A percentile compares a stretch with the other conserved stretches of the same genome.
phyloP scores from a whole-genome alignment of 2,888 invertebrate genomes.

The Chaitophorus viminalis region DNA sequence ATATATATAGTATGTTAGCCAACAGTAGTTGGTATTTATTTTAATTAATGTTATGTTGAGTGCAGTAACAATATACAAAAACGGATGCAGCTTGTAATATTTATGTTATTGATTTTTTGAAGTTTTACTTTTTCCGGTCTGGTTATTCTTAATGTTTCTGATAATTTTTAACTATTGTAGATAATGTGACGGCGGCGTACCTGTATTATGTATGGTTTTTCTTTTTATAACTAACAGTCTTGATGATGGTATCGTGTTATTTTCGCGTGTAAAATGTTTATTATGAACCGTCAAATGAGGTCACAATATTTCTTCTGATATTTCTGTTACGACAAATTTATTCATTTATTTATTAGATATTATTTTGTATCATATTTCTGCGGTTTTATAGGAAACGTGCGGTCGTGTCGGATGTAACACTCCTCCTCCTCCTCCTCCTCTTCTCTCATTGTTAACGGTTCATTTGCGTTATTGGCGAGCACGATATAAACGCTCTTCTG shows the following conservation, averaged over 20 bases:
- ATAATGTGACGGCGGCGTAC: background rate
- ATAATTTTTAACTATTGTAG: background rate
- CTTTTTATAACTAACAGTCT: background rate
- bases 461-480: constrained; percentile 3
- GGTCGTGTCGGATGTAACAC: background rate
- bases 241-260: background rate
- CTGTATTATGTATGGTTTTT: background rate
- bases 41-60: background rate
- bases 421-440: background rate
- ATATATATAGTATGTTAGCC: background rate
- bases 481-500: background rate
- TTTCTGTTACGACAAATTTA: background rate
- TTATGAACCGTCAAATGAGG: background rate
- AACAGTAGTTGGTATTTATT: background rate
- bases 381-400: background rate
- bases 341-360: background rate
- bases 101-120: constrained; percentile 31
- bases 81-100: background rate
- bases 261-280: background rate
- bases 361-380: background rate
- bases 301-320: background rate
- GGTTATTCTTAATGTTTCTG: constrained; percentile 15
- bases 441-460: constrained; percentile 3
- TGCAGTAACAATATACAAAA: background rate
- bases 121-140: constrained; percentile 44